Base-by-base conservation (phyloP, 1,140 invertebrate genomes). In the Popillia japonica region DNA sequence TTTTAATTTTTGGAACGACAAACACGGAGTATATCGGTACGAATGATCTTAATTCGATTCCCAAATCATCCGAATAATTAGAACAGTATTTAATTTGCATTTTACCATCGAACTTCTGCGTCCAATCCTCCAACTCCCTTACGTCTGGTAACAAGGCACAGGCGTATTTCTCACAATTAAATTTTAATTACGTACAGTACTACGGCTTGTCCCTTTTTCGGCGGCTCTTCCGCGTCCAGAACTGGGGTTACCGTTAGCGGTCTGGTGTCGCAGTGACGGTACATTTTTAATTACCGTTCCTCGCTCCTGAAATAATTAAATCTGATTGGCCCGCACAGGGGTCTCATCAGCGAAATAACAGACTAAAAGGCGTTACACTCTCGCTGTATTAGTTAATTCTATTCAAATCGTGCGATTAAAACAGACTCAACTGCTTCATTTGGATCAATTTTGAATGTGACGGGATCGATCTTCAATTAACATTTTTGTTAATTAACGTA, bases 121-220 rank as follows among this genome's bases (percentile, higher is more conserved):
- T 20, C 61, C 61, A 7, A 10, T 68, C 27, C 22, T 7, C 20
- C 4, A 8, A 14, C 27, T 34, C 11, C 27, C 61, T 68, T 68
- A 10, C 6, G 22, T 3, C 20, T 34, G 61, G 11, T 27, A 68
- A 68, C 61, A 68, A 34, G 10, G 61, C 20, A 34, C 0, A 7
- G 20, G 22, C 61, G 22, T 22, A 34, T 68, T 68, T 68, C 61
- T 68, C 61, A 68, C 61, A 68, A 68, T 68, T 34, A 68, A 68
- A 68, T 68, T 68, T 68, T 68, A 68, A 68, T 68, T 68, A 22
- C 61, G 22, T 55, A 17, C 48, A 34, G 27, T 34, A 34, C 27
- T 34, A n/a, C 61, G 61, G 20, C 22, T 11, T 68, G 27, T 68
- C 61, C n/a, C 27, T 68, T 68, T 22, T 68, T 20, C 22, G 61